Percentiles rank a stretch among this genome's conserved stretches.
Evolutionary conservation across 92 coral and sea anemone species (phyloP).

Genomic region (Heliopora coerulea): DNA sequence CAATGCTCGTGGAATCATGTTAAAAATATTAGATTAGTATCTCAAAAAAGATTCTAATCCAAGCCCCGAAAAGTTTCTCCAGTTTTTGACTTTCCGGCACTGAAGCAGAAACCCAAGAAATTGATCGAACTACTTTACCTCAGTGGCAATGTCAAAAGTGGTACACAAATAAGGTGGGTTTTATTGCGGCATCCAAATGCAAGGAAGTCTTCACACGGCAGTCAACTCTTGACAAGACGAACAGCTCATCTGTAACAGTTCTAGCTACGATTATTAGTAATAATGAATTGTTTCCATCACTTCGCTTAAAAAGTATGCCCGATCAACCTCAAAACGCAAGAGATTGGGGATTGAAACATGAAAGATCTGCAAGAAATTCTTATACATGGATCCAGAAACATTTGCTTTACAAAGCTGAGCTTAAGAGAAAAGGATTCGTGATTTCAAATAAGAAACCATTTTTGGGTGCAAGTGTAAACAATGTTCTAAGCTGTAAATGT

Average conservation of each 20-base stretch:
- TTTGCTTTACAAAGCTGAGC: not conserved
- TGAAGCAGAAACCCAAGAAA: not conserved
- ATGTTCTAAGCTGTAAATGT: not conserved
- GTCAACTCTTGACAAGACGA: not conserved
- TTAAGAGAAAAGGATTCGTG: not conserved
- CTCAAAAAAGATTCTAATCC: not conserved
- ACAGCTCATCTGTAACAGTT: not conserved
- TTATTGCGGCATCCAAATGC: conserved; percentile 21
- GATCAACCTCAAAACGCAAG: not conserved
- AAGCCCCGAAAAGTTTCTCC: not conserved
- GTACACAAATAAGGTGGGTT: conserved; percentile 7
- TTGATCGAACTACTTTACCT: not conserved
- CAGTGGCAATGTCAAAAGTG: conserved; percentile 20
- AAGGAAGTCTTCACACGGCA: conserved; percentile 3
- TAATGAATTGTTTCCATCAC: not conserved
- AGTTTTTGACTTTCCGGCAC: not conserved
- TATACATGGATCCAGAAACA: conserved; percentile 1
- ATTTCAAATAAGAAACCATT: not conserved
- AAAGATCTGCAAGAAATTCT: not conserved
- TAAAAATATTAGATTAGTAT: no score
- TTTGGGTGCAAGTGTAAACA: conserved; percentile 6
- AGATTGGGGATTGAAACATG: not conserved
- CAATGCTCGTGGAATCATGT: no score
- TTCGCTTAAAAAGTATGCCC: no score
- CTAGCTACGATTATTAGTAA: no score